phyloP scores from a whole-genome alignment of 2,888 invertebrate genomes.

The Meandrusa payeni region DNA sequence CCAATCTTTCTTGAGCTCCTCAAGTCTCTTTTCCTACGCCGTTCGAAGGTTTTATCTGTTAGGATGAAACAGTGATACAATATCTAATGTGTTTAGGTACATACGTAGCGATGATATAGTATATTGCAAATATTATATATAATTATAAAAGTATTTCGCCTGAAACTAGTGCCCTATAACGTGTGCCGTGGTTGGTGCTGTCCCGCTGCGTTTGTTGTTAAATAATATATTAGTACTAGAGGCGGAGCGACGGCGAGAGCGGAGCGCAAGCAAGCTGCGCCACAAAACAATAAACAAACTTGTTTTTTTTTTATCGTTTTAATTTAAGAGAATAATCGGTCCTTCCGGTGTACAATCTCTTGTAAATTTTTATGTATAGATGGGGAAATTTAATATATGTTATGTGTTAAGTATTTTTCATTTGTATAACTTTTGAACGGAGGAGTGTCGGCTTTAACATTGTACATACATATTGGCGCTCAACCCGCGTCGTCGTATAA shows the following conservation, averaged over 20 bases:
- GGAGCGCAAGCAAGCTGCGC: constrained; percentile 30
- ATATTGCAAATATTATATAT: constrained; percentile 41
- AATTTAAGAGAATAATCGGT: constrained; percentile 49
- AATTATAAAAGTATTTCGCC: constrained; percentile 51
- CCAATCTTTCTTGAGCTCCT: constrained; percentile 1
- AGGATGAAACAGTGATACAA: constrained; percentile 60
- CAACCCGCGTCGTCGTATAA: constrained; percentile 37
- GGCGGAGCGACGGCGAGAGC: constrained; percentile 33
- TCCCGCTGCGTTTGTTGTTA: constrained; percentile 38
- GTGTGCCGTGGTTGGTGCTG: constrained; percentile 61
- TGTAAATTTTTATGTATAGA: constrained; percentile 78
- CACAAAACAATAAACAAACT: constrained; percentile 29
- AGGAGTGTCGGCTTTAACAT: constrained; percentile 40
- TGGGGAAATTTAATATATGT: constrained; percentile 77
- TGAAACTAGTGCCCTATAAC: constrained; percentile 68
- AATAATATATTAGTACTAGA: constrained; percentile 30
- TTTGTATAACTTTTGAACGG: constrained; percentile 43
- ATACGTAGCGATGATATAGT: constrained; percentile 52
- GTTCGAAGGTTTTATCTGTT: constrained; percentile 38
- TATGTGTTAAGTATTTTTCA: constrained; percentile 59
- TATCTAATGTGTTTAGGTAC: constrained; percentile 56
- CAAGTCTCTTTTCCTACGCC: constrained; percentile 36
- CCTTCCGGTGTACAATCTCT: constrained; percentile 68
- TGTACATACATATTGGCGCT: constrained; percentile 53
- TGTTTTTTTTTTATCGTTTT: constrained; percentile 46